Evolutionary conservation across 2,113 vertebrate species (phyloP), one percentile per base, ranked within the genome.

Genomic region (Rhineura floridana): DNA sequence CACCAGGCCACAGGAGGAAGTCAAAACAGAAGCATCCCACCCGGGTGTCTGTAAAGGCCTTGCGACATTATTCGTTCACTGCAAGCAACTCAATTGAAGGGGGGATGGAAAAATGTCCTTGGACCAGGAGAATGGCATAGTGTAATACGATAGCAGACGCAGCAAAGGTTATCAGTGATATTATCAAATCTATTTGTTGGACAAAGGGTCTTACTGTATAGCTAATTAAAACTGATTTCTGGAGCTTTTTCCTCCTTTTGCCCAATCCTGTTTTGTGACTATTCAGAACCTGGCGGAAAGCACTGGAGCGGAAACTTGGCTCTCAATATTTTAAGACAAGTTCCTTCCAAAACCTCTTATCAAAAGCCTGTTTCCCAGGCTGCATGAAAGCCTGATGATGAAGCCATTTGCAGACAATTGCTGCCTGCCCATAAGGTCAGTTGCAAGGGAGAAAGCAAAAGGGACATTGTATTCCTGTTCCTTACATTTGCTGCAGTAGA

Each of bases 191-290:
- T 93, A 85, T 94, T 94, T 92, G 78, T 89, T 92, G 89, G 90
- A 97, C 95, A 97, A 96, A 96, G 95, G 89, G 72, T 84, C 88
- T 93, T 90, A 95, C 94, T 97, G 96, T 96, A 94, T 88, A 88
- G 89, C 92, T 95, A 94, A 97, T 95, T 96, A 96, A 96, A 97
- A 95, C 90, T 92, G 78, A 87, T 94, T 96, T 95, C 92, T 95
- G 70, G 70, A 67, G 72, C 55, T 63, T 46, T 30, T 8, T 33
- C 21, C 5, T 19, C 33, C 88, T 59, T 86, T 83, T 23, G 73
- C 90, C 87, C 89, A 69, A 93, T 96, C 88, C 92, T 89, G 63
- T 92, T 95, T 93, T 88, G 91, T 95, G 48, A n/a, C 92, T 94
- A 90, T 96, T 96, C 92, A 92, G 91, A 94, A 93, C 80, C 63